These are phyloP conservation scores for Sula dactylatra DNA, from an alignment of 2,113 vertebrate species.

Conservation along the genomic window DNA sequence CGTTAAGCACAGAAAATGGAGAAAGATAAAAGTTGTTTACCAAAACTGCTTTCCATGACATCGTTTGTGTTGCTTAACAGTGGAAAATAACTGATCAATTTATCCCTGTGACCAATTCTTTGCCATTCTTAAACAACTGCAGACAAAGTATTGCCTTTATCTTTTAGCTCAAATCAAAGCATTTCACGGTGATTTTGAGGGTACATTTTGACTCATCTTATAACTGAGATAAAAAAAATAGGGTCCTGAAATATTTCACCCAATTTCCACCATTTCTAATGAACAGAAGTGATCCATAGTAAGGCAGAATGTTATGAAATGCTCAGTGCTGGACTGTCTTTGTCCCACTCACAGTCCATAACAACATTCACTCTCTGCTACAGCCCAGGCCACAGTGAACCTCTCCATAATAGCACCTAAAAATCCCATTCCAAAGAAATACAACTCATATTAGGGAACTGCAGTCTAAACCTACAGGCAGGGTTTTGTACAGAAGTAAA, in stretches of 20 bases:
- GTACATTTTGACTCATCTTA: neutral
- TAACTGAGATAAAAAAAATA: neutral
- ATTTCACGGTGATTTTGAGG: neutral
- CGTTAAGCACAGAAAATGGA: constrained; percentile 29
- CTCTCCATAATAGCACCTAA: neutral
- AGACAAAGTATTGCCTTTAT: neutral
- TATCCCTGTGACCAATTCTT: neutral
- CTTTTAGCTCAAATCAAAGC: neutral
- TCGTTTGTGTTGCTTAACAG: neutral
- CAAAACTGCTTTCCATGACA: neutral
- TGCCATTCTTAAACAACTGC: neutral
- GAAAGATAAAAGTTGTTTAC: constrained; percentile 51
- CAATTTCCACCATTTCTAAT: neutral
- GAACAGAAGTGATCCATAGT: neutral
- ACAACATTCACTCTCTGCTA: neutral
- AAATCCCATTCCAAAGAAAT: neutral
- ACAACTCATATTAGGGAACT: neutral
- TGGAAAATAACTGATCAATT: neutral
- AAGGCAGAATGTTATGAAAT: accelerated
- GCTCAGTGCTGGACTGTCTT: neutral
- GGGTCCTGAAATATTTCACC: neutral
- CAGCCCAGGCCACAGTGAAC: neutral
- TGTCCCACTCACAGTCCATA: neutral
- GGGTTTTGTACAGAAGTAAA: neutral
- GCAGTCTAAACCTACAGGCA: neutral